A percentile compares a stretch with the other conserved stretches of the same genome.
phyloP scores from a whole-genome alignment of 2,797 vertebrate genomes.

The Ceyx erithaca region DNA sequence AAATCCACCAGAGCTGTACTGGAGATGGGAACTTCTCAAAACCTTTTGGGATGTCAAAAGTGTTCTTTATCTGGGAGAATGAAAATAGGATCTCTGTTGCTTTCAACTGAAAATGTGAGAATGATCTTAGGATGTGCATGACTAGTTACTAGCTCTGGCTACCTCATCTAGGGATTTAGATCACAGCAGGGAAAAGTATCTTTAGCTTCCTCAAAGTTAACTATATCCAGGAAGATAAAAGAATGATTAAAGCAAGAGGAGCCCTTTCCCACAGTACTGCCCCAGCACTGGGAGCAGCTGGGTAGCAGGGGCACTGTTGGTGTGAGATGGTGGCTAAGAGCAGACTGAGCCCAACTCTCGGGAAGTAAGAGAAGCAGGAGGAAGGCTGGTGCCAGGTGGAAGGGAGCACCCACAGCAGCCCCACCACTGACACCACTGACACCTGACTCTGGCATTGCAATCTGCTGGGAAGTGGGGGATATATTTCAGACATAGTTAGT shows the following conservation, averaged over 20 bases:
- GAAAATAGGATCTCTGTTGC: background rate
- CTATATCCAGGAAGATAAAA: background rate
- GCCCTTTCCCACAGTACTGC: background rate
- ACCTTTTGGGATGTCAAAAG: background rate
- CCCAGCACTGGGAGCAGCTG: background rate
- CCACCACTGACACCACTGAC: background rate
- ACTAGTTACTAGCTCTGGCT: background rate
- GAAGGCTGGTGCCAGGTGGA: background rate
- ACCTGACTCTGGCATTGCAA: constrained; percentile 21
- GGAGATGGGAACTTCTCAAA: background rate
- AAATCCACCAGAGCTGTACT: background rate
- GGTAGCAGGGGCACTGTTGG: background rate
- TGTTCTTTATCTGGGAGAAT: background rate
- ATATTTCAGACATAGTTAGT: background rate
- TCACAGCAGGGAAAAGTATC: background rate
- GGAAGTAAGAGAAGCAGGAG: background rate
- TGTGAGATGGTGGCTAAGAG: constrained; percentile 25
- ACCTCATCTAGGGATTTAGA: background rate
- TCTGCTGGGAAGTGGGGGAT: background rate
- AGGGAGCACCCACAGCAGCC: background rate
- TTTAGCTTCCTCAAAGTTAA: background rate
- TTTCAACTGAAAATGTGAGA: background rate
- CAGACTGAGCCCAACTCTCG: constrained; percentile 23
- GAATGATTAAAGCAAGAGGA: background rate
- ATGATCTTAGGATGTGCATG: background rate